Evolutionary conservation across 2,888 invertebrate species (phyloP).

Genomic region (Pristionchus maxplancki): DNA sequence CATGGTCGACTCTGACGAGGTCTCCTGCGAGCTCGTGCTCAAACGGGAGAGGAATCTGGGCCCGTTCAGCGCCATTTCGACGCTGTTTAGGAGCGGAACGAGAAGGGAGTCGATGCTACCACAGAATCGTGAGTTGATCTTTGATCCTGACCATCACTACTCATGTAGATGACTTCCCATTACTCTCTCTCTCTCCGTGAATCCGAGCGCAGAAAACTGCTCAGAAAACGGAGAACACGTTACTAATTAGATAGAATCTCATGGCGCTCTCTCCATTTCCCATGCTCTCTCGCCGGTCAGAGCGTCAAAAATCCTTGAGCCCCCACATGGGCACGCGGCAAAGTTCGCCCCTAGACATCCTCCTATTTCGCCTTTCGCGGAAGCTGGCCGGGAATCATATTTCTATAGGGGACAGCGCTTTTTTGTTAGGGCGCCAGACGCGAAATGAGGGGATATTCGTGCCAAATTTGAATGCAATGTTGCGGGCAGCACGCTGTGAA

Average conservation of each 20-base stretch:
- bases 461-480: not conserved
- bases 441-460: not conserved
- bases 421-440: not conserved
- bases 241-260: too few relatives aligned
- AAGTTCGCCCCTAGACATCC: not conserved
- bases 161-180: not conserved
- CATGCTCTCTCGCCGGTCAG: not conserved
- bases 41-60: not conserved
- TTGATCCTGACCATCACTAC: not conserved
- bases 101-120: not conserved
- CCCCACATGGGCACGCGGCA: too few relatives aligned
- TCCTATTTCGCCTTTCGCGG: not conserved
- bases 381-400: not conserved
- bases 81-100: not conserved
- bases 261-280: not conserved
- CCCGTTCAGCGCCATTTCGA: not conserved
- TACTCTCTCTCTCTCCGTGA: not conserved
- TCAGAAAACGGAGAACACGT: not conserved
- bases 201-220: too few relatives aligned
- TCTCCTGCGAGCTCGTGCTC: conserved; percentile 1
- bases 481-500: not conserved
- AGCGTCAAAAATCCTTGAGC: not conserved
- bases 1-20: conserved; percentile 40
- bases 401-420: not conserved
- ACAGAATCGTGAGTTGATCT: not conserved